Percentiles rank a stretch among this genome's conserved stretches.
These are phyloP conservation scores for Saccostrea cuccullata DNA, from an alignment of 1,140 invertebrate species.

Conservation along the genomic window DNA sequence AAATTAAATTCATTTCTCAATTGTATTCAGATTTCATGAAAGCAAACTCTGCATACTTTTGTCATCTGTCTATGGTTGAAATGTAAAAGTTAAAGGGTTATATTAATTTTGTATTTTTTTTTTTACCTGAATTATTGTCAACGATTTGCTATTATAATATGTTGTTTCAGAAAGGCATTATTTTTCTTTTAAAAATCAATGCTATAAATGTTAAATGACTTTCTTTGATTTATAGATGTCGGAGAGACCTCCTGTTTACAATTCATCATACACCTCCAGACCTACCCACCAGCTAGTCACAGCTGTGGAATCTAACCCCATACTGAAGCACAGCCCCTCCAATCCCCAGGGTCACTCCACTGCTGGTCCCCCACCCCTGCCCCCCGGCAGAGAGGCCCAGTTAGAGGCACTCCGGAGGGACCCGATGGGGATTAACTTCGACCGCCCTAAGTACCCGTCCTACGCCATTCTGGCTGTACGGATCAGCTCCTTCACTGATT, in stretches of 20 bases:
- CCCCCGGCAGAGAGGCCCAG: not conserved
- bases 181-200: too few species aligned
- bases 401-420: not conserved
- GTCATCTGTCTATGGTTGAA: too few species aligned
- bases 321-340: not conserved
- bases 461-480: slow-evolving; percentile 83
- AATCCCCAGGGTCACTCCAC: not conserved
- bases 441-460: slow-evolving; percentile 60
- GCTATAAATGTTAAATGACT: too few species aligned
- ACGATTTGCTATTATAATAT: too few species aligned
- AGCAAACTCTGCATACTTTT: too few species aligned
- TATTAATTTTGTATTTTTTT: too few species aligned
- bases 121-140: too few species aligned
- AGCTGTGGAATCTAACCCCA: not conserved
- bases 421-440: slow-evolving; percentile 58
- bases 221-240: not conserved
- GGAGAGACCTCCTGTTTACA: not conserved
- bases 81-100: too few species aligned
- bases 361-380: not conserved
- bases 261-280: not conserved
- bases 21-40: too few species aligned
- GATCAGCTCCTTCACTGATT: slow-evolving; percentile 84
- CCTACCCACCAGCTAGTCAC: too few species aligned
- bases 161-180: too few species aligned
- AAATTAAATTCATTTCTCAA: too few species aligned